Evolutionary conservation across 2,797 vertebrate genomes (phyloP), one percentile per base, ranked within the genome.

Genomic region (Synanceia verrucosa): DNA sequence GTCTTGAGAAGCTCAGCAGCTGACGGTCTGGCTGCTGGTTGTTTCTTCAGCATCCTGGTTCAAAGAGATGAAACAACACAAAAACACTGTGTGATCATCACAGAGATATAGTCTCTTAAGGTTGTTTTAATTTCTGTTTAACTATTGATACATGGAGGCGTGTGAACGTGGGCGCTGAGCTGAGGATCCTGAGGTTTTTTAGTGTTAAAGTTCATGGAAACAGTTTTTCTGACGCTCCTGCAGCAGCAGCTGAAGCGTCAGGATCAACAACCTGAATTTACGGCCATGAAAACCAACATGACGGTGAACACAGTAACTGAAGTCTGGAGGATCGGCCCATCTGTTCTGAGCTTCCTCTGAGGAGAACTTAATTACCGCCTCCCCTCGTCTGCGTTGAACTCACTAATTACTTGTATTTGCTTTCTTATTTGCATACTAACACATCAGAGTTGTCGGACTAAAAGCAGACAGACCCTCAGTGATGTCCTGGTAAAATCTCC

Each of bases 31-130:
- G 9, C 63, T 1, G 70, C 19, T 1, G 79, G 70, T 4, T 23
- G 65, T 50, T 79, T 79, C 56, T 83, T 64, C 47, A 83, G 48
- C 76, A 83, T 79, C 33, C 81, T 83, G 55, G 1, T 48, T 26
- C 44, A 65, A 33, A 62, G 11, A 44, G 19, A 65, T 12, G 58
- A 26, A 28, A 72, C 44, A 56, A n/a, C 28, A n/a, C n/a, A n/a
- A n/a, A n/a, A n/a, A n/a, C n/a, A 29, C 4, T 29, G 28, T 29
- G 28, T 29, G 28, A 29, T 29, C 28, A 29, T 29, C 28, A 34
- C 33, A 34, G 33, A 34, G 33, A 9, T 34, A 5, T 31, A 4
- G 5, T 6, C 29, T 31, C 29, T 34, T n/a, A n/a, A n/a, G n/a
- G n/a, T n/a, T n/a, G n/a, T n/a, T n/a, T 43, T 43, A n/a, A 43